Conservation (phyloP, 2,113 vertebrate species). For the Chlamydotis undulata region DNA sequence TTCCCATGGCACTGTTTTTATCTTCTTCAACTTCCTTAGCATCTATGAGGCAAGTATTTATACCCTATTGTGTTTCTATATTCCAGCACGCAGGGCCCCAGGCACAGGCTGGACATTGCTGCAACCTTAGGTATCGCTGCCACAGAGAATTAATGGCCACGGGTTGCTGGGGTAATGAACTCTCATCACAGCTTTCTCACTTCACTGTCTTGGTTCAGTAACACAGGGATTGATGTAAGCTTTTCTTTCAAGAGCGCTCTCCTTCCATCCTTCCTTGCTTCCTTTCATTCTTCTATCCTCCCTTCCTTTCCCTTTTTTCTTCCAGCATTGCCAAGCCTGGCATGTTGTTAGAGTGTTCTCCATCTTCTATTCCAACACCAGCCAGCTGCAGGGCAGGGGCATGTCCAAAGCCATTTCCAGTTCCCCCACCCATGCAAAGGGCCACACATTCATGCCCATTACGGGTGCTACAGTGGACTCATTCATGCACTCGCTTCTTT, state of each 20-base stretch:
- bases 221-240: not conserved
- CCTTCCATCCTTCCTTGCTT: not conserved
- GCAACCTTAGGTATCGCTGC: not conserved
- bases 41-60: not conserved
- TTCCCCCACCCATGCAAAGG: not conserved
- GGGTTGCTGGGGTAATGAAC: not conserved
- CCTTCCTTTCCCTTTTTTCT: not conserved
- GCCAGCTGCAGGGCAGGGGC: not conserved
- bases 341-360: not conserved
- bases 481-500: not conserved
- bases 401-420: not conserved
- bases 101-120: not conserved
- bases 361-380: not conserved
- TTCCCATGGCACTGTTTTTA: not conserved
- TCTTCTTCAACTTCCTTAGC: not conserved
- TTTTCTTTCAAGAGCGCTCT: not conserved
- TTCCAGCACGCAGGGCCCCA: not conserved
- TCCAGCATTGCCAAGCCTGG: not conserved
- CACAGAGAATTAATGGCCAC: not conserved
- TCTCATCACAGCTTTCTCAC: not conserved
- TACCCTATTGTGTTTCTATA: not conserved
- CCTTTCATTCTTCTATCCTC: not conserved
- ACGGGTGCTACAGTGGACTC: not conserved
- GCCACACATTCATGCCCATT: not conserved
- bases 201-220: not conserved